Conservation (phyloP, 2,113 vertebrate genomes). For the Dicentrarchus labrax region DNA sequence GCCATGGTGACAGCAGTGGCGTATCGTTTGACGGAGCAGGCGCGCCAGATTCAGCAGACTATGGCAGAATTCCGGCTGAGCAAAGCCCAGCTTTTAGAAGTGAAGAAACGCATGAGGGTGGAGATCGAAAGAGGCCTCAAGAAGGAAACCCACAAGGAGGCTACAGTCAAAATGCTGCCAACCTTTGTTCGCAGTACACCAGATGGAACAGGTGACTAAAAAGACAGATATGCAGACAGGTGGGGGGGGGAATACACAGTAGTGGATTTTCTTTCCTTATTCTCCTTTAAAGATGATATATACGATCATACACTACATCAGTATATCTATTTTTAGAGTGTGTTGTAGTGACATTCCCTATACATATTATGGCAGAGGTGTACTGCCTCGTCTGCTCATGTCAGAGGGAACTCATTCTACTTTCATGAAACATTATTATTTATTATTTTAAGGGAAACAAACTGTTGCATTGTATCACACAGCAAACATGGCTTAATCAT, state of each 20-base stretch:
- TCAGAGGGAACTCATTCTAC: too few relatives aligned
- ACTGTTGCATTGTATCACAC: too few relatives aligned
- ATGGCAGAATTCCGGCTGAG: slow-evolving; percentile 91
- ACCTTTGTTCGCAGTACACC: slow-evolving; percentile 94
- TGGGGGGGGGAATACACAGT: background rate
- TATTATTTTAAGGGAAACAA: too few relatives aligned
- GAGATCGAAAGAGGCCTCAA: slow-evolving; percentile 92
- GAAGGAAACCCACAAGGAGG: slow-evolving; percentile 87
- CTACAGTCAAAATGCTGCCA: slow-evolving; percentile 96
- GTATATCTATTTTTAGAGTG: too few relatives aligned
- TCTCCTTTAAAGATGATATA: too few relatives aligned
- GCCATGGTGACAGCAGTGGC: slow-evolving; percentile 98
- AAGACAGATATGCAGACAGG: background rate
- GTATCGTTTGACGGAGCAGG: slow-evolving; percentile 91
- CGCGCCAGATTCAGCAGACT: slow-evolving; percentile 93
- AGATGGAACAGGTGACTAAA: slow-evolving; percentile 91
- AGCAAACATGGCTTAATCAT: too few relatives aligned
- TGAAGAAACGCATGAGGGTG: slow-evolving; percentile 92
- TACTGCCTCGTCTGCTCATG: too few relatives aligned
- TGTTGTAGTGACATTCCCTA: too few relatives aligned
- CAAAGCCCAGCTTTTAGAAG: slow-evolving; percentile 91
- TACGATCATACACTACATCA: too few relatives aligned
- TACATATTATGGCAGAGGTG: too few relatives aligned
- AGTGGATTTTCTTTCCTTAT: too few relatives aligned
- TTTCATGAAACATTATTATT: too few relatives aligned